Evolutionary conservation across 2,888 invertebrate genomes (phyloP).

Genomic region (Enoplolaimus lenunculus): DNA sequence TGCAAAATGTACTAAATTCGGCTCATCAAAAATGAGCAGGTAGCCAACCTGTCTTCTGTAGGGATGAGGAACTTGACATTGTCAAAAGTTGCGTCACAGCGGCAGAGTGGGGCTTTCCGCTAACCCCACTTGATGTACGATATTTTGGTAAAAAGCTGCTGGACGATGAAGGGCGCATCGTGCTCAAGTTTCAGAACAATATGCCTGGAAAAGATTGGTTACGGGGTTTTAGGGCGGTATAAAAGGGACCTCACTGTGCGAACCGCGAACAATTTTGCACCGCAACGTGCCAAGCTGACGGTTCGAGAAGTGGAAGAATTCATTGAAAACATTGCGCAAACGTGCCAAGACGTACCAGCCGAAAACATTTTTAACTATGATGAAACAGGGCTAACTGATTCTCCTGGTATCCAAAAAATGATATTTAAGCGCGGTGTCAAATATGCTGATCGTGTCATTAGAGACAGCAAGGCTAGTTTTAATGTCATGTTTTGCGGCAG

Average conservation of each 20-base stretch:
- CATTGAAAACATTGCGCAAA: neutral
- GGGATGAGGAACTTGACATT: neutral
- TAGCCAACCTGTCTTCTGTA: neutral
- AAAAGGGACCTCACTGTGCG: neutral
- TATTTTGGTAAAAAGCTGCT: neutral
- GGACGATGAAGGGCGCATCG: neutral
- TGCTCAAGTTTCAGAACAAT: neutral
- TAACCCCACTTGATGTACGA: neutral
- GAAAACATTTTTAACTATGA: neutral
- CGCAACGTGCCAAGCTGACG: neutral
- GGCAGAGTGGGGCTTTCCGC: neutral
- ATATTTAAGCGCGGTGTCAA: no score
- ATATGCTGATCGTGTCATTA: neutral
- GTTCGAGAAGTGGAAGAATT: neutral
- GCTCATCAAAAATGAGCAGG: neutral
- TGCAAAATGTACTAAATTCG: neutral
- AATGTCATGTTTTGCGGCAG: neutral
- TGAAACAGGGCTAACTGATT: neutral
- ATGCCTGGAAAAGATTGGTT: neutral
- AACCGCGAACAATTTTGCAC: neutral
- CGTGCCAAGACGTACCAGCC: neutral
- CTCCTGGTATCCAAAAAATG: neutral
- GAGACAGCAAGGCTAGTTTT: neutral
- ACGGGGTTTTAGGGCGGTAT: neutral
- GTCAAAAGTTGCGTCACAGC: neutral